Base-by-base conservation (phyloP, 2,797 vertebrate genomes). In the Peromyscus aztecus region DNA sequence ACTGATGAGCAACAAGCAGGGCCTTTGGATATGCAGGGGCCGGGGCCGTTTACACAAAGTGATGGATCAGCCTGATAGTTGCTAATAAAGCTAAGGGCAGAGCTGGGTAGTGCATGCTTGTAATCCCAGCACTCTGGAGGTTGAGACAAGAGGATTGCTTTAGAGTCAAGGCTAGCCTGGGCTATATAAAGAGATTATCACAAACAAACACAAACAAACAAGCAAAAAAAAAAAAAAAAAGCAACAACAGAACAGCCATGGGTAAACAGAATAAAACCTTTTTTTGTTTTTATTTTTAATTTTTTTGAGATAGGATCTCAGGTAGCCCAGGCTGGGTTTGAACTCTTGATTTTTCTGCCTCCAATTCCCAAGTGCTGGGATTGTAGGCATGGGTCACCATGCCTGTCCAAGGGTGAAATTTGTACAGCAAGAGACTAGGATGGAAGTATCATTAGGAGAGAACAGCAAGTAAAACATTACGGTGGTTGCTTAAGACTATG, bases 1-100 rank as follows among this genome's bases (percentile, higher is more conserved):
- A 29, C 34, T 61, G 57, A 40, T 19, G 31, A 11, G 49, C 23
- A 12, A 7, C 37, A 61, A 19, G 59, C 0, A 0, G 1, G 63
- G 59, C 24, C 59, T 11, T 1, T 7, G 0, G 34, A 27, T 37
- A 1, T 0, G 8, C 27, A 0, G 4, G 59, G 71, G 31, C 40
- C 55, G 4, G 59, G 71, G 31, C 40, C 55, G 24, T 52, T 82
- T 16, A 21, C 40, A 17, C 5, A 0, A 8, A 43, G 31, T 4
- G 6, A 76, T 24, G 29, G 57, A 73, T 24, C 14, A 24, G 46
- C 19, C 23, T 61, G 21, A 37, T 31, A 40, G 34, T 31, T 16
- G 46, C 46, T 61, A 19, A n/a, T 14, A 23, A 80, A 89, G 13
- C 63, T 43, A 1, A 13, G 17, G 65, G 14, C 59, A 43, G 88